phyloP scores from a whole-genome alignment of 2,888 invertebrate genomes.

The Agrilus cyanescens region DNA sequence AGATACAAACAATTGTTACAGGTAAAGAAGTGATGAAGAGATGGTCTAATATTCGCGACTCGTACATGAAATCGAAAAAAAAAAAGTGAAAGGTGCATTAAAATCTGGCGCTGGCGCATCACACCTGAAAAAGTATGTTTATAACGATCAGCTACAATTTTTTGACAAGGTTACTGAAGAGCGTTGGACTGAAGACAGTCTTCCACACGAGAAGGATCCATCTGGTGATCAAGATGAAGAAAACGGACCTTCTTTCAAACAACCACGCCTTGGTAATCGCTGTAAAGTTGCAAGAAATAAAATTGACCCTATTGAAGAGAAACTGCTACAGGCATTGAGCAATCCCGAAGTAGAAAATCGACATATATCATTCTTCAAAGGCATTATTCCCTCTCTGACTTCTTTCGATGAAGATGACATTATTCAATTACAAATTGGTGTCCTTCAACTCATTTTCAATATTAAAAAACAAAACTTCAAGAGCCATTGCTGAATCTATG shows the following conservation, averaged over 20 bases:
- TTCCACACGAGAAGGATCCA: neutral
- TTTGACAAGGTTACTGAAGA: conserved; percentile 7
- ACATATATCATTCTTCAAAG: neutral
- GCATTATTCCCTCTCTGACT: neutral
- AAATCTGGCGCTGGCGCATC: too few species aligned
- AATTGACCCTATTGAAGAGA: too few species aligned
- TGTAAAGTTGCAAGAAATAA: too few species aligned
- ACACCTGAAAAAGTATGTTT: conserved; percentile 9
- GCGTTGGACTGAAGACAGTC: conserved; percentile 5
- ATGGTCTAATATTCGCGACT: conserved; percentile 10
- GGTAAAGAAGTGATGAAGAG: conserved; percentile 7
- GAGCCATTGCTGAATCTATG: too few species aligned
- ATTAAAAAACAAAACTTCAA: too few species aligned
- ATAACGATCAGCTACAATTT: conserved; percentile 8
- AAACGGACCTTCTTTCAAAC: too few species aligned
- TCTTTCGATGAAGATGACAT: neutral
- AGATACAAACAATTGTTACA: conserved; percentile 7
- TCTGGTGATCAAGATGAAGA: conserved; percentile 2
- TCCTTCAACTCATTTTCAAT: too few species aligned
- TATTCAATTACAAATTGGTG: neutral
- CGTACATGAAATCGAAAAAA: conserved; percentile 7
- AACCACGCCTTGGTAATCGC: too few species aligned
- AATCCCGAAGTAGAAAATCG: too few species aligned
- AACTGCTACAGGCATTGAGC: too few species aligned
- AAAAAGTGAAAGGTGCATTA: conserved; percentile 7